A percentile compares a stretch with the other conserved stretches of the same genome.
These are phyloP conservation scores for Hemiprocne comata DNA, from an alignment of 2,113 vertebrate species.

Conservation along the genomic window DNA sequence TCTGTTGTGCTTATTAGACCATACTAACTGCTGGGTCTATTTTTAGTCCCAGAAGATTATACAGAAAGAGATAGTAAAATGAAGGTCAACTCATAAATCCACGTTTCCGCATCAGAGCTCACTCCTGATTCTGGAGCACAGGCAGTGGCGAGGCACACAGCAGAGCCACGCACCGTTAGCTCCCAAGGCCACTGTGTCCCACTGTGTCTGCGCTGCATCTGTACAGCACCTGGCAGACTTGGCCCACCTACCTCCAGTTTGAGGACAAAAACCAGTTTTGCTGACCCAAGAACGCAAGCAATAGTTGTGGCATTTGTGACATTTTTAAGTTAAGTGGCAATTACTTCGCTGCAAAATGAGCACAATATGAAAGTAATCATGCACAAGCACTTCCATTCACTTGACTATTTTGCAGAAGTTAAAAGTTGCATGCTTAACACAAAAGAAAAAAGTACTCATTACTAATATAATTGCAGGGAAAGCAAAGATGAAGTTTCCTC, in stretches of 20 bases:
- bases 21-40: neutral
- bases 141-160: fast-evolving
- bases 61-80: neutral
- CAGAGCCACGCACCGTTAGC: neutral
- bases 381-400: neutral
- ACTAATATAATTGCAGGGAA: neutral
- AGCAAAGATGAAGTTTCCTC: neutral
- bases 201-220: fast-evolving
- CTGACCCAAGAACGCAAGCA: fast-evolving
- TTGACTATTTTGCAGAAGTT: neutral
- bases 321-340: neutral
- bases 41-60: constrained; percentile 11
- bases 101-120: neutral
- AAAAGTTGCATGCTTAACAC: neutral
- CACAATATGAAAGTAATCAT: neutral
- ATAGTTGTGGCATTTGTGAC: neutral
- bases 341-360: neutral
- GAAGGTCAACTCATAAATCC: constrained; percentile 39
- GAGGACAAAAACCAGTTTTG: neutral
- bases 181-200: neutral
- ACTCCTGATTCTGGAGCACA: neutral
- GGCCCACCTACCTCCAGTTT: neutral
- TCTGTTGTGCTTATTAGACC: neutral
- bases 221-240: fast-evolving
- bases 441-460: neutral